These are phyloP conservation scores for Philopedon plagiatum DNA, from an alignment of 2,888 invertebrate genomes.

Conservation along the genomic window DNA sequence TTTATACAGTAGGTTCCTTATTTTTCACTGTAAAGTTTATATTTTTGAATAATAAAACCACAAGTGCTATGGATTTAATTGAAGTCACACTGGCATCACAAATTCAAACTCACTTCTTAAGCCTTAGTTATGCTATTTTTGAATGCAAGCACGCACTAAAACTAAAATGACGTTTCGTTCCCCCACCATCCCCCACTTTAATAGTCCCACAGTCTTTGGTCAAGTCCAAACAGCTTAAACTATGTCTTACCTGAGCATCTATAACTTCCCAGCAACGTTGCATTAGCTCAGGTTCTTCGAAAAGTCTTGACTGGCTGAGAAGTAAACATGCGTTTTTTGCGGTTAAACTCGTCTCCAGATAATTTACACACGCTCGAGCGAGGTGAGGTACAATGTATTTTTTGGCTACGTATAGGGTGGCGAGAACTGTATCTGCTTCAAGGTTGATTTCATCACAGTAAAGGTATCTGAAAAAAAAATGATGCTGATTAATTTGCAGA, in stretches of 20 bases:
- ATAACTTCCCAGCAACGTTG: conserved; percentile 98
- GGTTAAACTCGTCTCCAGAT: conserved; percentile 94
- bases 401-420: conserved; percentile 95
- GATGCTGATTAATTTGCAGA: no score
- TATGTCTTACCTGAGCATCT: conserved; percentile 90
- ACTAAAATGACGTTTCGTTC: conserved; percentile 63
- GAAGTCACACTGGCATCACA: no score
- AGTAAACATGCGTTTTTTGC: conserved; percentile 97
- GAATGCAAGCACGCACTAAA: conserved; percentile 59
- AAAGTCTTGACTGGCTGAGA: conserved; percentile 93
- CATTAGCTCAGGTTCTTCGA: conserved; percentile 98
- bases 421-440: conserved; percentile 94
- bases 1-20: background rate
- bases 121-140: conserved; percentile 53
- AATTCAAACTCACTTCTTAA: conserved; percentile 22
- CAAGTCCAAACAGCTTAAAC: conserved; percentile 65
- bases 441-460: conserved; percentile 97
- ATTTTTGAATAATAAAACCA: no score
- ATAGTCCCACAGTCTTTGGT: conserved; percentile 51
- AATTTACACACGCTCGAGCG: conserved; percentile 94
- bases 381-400: conserved; percentile 97
- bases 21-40: no score
- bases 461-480: conserved; percentile 82
- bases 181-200: conserved; percentile 28
- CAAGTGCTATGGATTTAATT: no score